Evolutionary conservation across 2,888 invertebrate genomes (phyloP), one percentile per base, ranked within the genome.

Genomic region (Dermolepida albohirtum): DNA sequence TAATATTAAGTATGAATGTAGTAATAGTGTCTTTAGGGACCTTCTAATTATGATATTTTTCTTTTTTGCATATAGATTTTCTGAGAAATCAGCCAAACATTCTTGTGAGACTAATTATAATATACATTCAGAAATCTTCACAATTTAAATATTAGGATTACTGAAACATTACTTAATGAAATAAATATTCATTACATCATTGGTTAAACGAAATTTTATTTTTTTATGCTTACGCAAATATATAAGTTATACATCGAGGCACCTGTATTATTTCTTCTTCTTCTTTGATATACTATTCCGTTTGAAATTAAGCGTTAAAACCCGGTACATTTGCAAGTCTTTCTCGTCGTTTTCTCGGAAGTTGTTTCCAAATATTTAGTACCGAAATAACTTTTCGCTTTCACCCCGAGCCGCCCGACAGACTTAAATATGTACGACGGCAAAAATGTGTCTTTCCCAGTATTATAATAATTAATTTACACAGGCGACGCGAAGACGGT

Each of bases 231-330:
- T 49, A 34, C 44, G 59, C n/a, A 43, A n/a, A 43, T 43, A 57
- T 44, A 41, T 27, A 39, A 47, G 10, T 6, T 34, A 34, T 34
- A 34, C 34, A 34, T 34, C 39, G 11, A 17, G 34, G 59, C 47
- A 62, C 59, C 59, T 62, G 47, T 62, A 62, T 62, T 62, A 62
- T 49, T 62, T 62, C 39, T 47, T 62, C 39, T 39, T 62, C 34
- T 47, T 47, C 39, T 49, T 62, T 49, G 39, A 47, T 62, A 47
- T 62, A 44, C 29, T 49, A 62, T 62, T 62, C 59, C 34, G 49
- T 62, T 62, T 62, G 59, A 62, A 62, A 62, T 44, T 59, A 59
- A 59, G 47, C 59, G 59, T 62, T 62, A 62, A 62, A 62, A 43
- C 47, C 59, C 59, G 59, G 29, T 62, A 59, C 59, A 47, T 59